Conservation (phyloP, 2,888 invertebrate species). For the Leptinotarsa haldemani region DNA sequence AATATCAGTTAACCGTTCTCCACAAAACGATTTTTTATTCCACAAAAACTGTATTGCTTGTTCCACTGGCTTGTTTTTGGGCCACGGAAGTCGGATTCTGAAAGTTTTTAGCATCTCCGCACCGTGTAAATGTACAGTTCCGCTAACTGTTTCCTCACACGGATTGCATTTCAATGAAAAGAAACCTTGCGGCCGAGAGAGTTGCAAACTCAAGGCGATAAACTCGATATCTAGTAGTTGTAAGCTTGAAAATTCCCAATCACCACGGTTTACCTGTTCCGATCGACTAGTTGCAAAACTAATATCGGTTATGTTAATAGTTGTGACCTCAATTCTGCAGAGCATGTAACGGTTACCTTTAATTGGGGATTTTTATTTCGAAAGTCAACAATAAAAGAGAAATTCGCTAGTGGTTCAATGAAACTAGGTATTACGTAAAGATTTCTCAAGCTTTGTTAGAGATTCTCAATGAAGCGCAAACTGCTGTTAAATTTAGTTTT, state of each 20-base stretch:
- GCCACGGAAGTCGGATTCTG: not conserved
- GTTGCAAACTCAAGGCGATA: constrained; percentile 14
- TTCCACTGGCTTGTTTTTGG: not conserved
- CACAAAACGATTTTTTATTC: constrained; percentile 2
- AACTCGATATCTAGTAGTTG: constrained; percentile 3
- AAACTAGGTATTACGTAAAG: constrained; percentile 10
- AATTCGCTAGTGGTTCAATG: constrained; percentile 28
- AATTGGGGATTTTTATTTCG: constrained; percentile 33
- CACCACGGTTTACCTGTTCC: constrained; percentile 3
- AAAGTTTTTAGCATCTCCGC: not conserved
- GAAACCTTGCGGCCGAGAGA: constrained; percentile 10
- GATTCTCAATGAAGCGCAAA: not conserved
- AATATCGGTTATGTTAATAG: constrained; percentile 25
- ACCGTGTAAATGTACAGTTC: not conserved
- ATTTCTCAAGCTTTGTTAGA: not conserved
- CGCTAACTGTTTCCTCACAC: constrained; percentile 5
- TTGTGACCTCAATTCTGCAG: constrained; percentile 32
- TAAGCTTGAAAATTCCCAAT: not conserved
- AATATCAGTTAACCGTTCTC: constrained; percentile 3
- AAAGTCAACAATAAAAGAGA: constrained; percentile 37
- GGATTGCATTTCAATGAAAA: constrained; percentile 13
- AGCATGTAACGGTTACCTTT: constrained; percentile 37
- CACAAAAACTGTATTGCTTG: not conserved
- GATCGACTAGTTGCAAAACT: constrained; percentile 28
- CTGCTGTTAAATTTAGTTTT: not conserved